Evolutionary conservation across 2,113 vertebrate species (phyloP).

Genomic region (Gavialis gangeticus): DNA sequence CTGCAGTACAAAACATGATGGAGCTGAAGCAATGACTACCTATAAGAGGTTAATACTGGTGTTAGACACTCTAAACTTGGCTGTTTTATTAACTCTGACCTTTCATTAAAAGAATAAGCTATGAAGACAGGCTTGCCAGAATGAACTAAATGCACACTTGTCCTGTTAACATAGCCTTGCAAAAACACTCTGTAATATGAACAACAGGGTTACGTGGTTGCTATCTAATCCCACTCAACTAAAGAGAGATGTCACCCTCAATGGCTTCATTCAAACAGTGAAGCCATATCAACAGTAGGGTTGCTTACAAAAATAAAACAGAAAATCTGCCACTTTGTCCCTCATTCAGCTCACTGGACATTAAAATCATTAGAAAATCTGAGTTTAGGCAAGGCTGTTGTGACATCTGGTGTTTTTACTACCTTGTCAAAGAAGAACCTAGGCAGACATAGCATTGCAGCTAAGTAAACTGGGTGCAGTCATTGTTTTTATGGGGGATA

Average conservation of each 20-base stretch:
- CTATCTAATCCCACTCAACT: neutral
- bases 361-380: neutral
- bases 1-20: neutral
- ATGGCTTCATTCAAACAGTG: neutral
- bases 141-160: neutral
- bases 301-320: neutral
- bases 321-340: neutral
- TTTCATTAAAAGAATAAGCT: neutral
- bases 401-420: neutral
- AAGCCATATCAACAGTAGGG: neutral
- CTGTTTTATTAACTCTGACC: neutral
- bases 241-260: neutral
- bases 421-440: neutral
- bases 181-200: neutral
- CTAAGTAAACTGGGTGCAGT: neutral
- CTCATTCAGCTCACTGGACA: neutral
- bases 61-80: no score
- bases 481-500: neutral
- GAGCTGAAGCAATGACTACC: rapidly evolving
- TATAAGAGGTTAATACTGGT: neutral
- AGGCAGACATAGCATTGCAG: neutral
- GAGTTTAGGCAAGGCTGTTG: neutral
- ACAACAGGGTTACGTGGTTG: neutral
- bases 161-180: neutral
- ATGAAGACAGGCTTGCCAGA: neutral